phyloP scores from a whole-genome alignment of 1,140 invertebrate genomes.

The Brachionus manjavacas region DNA sequence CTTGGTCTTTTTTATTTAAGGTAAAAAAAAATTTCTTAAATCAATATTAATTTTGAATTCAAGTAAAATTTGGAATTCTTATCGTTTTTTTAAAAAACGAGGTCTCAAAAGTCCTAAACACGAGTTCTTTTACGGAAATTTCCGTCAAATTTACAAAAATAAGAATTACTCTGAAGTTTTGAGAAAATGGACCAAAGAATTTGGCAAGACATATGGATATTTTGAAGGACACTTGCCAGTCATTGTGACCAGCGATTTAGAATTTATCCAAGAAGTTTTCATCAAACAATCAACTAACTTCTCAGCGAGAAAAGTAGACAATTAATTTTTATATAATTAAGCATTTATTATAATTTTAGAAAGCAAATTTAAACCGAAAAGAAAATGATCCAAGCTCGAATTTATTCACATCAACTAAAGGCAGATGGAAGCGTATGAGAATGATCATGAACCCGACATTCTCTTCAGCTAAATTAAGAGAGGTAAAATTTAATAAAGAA shows the following conservation, averaged over 20 bases:
- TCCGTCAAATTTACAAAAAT: not conserved
- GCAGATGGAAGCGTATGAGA: constrained; percentile 61
- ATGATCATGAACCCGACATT: constrained; percentile 63
- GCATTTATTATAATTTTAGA: not conserved
- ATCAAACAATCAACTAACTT: constrained; percentile 59
- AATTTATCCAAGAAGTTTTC: constrained; percentile 56
- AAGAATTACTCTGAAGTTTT: constrained; percentile 1
- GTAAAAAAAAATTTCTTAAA: not conserved
- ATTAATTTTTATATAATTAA: not conserved
- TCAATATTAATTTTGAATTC: not conserved
- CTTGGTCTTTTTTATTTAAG: not conserved
- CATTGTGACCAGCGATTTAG: constrained; percentile 55
- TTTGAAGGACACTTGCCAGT: constrained; percentile 55
- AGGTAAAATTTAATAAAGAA: not conserved
- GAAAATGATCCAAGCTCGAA: constrained; percentile 43
- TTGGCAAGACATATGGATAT: constrained; percentile 57
- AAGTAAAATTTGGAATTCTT: constrained; percentile 33
- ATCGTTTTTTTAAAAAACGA: not conserved
- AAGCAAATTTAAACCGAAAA: not conserved
- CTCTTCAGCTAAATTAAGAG: constrained; percentile 60
- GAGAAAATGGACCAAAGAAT: constrained; percentile 52
- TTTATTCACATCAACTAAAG: constrained; percentile 49
- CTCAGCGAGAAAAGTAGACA: constrained; percentile 55
- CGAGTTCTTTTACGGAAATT: constrained; percentile 33
- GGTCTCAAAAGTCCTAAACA: not conserved